These are phyloP conservation scores for Fopius arisanus DNA, from an alignment of 1,140 invertebrate species.

Conservation along the genomic window DNA sequence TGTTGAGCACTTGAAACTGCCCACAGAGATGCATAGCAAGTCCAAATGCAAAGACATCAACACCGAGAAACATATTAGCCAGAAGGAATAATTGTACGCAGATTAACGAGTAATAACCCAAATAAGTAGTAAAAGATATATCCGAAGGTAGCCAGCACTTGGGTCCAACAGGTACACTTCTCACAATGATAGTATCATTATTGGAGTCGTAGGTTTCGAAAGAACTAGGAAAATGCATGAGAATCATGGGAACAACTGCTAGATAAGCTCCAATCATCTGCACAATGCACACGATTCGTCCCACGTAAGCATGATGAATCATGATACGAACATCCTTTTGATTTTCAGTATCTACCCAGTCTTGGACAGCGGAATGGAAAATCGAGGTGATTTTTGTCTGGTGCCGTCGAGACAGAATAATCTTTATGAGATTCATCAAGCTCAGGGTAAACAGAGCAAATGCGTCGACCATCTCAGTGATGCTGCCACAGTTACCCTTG, in stretches of 20 bases:
- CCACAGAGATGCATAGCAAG: slow-evolving; percentile 33
- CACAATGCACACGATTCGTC: slow-evolving; percentile 16
- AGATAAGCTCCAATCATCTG: slow-evolving; percentile 22
- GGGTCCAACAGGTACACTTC: slow-evolving; percentile 30
- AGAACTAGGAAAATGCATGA: background rate
- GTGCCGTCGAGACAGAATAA: background rate
- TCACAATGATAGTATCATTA: background rate
- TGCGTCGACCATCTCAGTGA: background rate
- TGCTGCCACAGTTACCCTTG: background rate
- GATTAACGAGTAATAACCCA: slow-evolving; percentile 1
- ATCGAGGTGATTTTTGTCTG: slow-evolving; percentile 6
- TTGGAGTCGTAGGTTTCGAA: too few species aligned
- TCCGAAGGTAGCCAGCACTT: slow-evolving; percentile 16
- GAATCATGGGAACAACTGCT: background rate
- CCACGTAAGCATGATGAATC: background rate
- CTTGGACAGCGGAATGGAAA: slow-evolving; percentile 12
- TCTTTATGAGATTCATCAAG: background rate
- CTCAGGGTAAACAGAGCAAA: background rate
- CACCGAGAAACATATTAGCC: slow-evolving; percentile 19
- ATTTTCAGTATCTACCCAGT: slow-evolving; percentile 11
- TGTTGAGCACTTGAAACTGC: slow-evolving; percentile 27
- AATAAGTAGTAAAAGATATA: slow-evolving; percentile 6
- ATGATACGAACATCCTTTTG: background rate
- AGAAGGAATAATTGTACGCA: slow-evolving; percentile 15
- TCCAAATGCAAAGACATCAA: slow-evolving; percentile 27